Conservation (phyloP, 1,140 invertebrate species). For the Campoletis sonorensis region DNA sequence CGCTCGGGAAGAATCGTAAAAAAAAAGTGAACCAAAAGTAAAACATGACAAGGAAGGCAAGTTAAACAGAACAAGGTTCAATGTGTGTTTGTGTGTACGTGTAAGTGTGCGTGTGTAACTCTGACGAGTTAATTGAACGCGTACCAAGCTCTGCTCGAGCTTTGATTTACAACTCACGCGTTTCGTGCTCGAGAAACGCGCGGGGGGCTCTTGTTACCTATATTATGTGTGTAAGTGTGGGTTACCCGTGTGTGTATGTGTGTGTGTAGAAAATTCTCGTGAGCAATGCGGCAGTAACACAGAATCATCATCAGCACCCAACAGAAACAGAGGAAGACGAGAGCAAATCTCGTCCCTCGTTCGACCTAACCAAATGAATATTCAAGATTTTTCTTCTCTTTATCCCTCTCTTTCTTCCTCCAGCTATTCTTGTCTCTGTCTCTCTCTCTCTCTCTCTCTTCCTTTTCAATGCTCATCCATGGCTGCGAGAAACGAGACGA, state of each 20-base stretch:
- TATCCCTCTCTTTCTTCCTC: not conserved
- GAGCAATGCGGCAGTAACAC: slow-evolving; percentile 41
- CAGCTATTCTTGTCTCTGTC: too few species aligned
- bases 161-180: slow-evolving; percentile 53
- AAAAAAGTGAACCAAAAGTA: not conserved
- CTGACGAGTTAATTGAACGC: slow-evolving; percentile 56
- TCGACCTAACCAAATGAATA: slow-evolving; percentile 46
- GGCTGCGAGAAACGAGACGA: slow-evolving; percentile 7
- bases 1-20: slow-evolving; percentile 16
- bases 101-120: slow-evolving; percentile 28
- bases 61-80: slow-evolving; percentile 11
- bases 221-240: not conserved
- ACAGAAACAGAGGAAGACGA: slow-evolving; percentile 30
- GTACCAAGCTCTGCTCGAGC: slow-evolving; percentile 43
- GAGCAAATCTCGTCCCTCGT: slow-evolving; percentile 28
- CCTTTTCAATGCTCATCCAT: not conserved
- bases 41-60: slow-evolving; percentile 37
- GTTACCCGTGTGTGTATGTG: not conserved
- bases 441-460: not conserved
- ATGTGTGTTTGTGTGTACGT: slow-evolving; percentile 21
- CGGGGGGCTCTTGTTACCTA: slow-evolving; percentile 20
- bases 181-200: slow-evolving; percentile 30
- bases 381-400: slow-evolving; percentile 37
- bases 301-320: slow-evolving; percentile 47
- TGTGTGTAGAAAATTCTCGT: slow-evolving; percentile 13